phyloP scores from a whole-genome alignment of 2,797 vertebrate genomes.

The Syndactyla subalaris region DNA sequence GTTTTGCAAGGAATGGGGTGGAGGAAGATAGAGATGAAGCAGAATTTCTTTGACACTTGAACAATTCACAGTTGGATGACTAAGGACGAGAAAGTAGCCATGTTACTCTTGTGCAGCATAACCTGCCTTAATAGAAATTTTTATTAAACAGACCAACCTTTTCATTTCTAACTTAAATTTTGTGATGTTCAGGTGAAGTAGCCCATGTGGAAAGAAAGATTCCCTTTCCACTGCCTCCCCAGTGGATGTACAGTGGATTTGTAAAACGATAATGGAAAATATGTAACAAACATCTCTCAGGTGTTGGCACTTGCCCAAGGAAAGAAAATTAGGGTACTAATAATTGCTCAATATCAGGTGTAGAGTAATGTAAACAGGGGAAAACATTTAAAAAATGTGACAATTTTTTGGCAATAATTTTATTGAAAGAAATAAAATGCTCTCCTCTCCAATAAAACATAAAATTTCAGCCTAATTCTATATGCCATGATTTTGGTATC shows the following conservation, averaged over 20 bases:
- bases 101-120: neutral
- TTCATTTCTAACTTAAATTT: neutral
- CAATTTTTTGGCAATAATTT: neutral
- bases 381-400: neutral
- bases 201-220: neutral
- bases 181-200: neutral
- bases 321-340: neutral
- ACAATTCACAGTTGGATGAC: neutral
- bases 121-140: neutral
- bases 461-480: neutral
- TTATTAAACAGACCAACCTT: neutral
- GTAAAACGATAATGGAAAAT: neutral
- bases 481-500: neutral
- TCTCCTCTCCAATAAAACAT: neutral
- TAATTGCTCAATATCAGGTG: neutral
- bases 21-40: neutral
- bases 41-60: neutral
- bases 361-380: neutral
- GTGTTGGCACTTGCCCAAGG: neutral
- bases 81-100: neutral
- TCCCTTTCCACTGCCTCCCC: neutral
- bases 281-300: fast-evolving
- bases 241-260: neutral
- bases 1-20: neutral
- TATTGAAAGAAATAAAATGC: neutral